Percentiles rank a stretch among this genome's conserved stretches.
These are phyloP conservation scores for Drosophila arizonae DNA, from an alignment of 1,140 invertebrate genomes.

Conservation along the genomic window DNA sequence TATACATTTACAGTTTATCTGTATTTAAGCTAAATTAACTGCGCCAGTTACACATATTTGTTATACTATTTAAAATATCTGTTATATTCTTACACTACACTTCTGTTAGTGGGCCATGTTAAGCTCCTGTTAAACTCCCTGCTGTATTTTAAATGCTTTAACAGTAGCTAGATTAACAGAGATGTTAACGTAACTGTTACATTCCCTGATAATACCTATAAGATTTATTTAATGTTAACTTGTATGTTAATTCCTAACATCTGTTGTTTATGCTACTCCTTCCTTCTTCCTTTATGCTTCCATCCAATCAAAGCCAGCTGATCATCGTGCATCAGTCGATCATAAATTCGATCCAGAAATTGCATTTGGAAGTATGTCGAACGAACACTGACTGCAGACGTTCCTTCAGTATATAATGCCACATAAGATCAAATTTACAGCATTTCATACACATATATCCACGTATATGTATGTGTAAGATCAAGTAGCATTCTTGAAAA, in stretches of 20 bases:
- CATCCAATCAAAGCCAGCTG: background rate
- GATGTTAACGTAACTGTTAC: background rate
- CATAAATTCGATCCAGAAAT: constrained; percentile 6
- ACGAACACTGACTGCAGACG: background rate
- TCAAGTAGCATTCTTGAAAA: constrained; percentile 47
- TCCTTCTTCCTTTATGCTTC: background rate
- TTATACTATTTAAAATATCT: too few relatives aligned
- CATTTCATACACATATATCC: constrained; percentile 1
- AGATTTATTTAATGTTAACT: too few relatives aligned
- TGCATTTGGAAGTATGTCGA: constrained; percentile 1
- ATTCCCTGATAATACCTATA: too few relatives aligned
- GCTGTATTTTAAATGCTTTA: too few relatives aligned
- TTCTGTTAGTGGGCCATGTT: too few relatives aligned
- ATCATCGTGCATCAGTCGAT: background rate
- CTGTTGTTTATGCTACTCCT: background rate
- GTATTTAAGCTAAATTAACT: too few relatives aligned
- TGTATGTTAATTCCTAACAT: too few relatives aligned
- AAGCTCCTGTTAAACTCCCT: too few relatives aligned
- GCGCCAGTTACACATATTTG: too few relatives aligned
- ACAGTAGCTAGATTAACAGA: background rate
- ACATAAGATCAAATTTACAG: constrained; percentile 2
- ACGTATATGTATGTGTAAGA: constrained; percentile 23
- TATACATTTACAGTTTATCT: too few relatives aligned
- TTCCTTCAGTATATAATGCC: background rate
- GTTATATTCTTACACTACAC: too few relatives aligned